Percentiles rank a stretch among this genome's conserved stretches.
Conservation (phyloP, 2,797 vertebrate genomes). For the Periparus ater region DNA sequence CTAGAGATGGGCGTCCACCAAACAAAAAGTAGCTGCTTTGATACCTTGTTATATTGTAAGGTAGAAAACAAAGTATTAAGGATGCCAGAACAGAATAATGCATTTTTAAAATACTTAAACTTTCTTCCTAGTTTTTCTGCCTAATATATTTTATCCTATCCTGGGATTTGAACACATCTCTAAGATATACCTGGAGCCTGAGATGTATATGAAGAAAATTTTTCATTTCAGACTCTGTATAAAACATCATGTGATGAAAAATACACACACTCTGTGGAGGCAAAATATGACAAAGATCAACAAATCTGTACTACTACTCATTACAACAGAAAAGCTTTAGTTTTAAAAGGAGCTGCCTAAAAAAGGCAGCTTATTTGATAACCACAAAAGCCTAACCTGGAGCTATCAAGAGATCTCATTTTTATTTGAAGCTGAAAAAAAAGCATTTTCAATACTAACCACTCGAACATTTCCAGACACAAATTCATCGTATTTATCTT, state of each 20-base stretch:
- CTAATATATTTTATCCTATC: background rate
- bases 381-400: background rate
- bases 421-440: background rate
- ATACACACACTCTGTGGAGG: rapidly evolving
- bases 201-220: background rate
- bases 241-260: background rate
- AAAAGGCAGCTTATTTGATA: background rate
- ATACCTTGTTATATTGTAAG: background rate
- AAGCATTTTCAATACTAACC: background rate
- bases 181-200: background rate
- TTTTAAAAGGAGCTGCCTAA: background rate
- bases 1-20: background rate
- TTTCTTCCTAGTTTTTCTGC: background rate
- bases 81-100: background rate
- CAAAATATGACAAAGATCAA: background rate
- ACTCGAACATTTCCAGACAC: background rate
- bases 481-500: background rate
- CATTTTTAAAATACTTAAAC: background rate
- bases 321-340: background rate
- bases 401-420: background rate
- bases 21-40: background rate
- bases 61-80: background rate
- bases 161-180: background rate
- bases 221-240: background rate
- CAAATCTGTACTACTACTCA: background rate